A percentile compares a stretch with the other conserved stretches of the same genome.
Conservation (phyloP, 2,797 vertebrate species). For the Tinamus major region DNA sequence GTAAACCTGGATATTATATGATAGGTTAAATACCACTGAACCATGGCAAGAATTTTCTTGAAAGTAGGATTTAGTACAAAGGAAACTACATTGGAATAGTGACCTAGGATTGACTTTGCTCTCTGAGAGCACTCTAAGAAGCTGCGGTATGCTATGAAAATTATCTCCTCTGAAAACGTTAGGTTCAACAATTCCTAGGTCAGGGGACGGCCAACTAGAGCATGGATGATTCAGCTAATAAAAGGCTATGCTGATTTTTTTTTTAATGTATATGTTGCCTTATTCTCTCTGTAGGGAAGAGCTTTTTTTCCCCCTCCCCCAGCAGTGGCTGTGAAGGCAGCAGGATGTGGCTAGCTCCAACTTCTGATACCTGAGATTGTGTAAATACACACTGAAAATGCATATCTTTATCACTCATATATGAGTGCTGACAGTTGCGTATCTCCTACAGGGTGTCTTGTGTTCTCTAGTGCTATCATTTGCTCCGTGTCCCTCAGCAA, state of each 20-base stretch:
- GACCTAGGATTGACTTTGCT: constrained; percentile 83
- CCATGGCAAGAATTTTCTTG: constrained; percentile 86
- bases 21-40: constrained; percentile 88
- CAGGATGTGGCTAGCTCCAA: neutral
- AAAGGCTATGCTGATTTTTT: constrained; percentile 48
- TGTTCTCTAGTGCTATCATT: constrained; percentile 41
- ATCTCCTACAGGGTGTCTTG: constrained; percentile 40
- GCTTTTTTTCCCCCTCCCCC: neutral
- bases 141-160: constrained; percentile 70
- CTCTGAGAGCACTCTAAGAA: constrained; percentile 75
- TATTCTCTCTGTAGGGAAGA: neutral
- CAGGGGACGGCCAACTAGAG: constrained; percentile 35
- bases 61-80: constrained; percentile 86
- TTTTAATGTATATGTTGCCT: constrained; percentile 14
- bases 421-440: constrained; percentile 39
- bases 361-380: constrained; percentile 49
- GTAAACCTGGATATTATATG: constrained; percentile 88
- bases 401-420: constrained; percentile 21
- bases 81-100: constrained; percentile 81
- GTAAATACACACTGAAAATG: constrained; percentile 45
- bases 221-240: constrained; percentile 65
- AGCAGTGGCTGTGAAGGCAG: constrained; percentile 33
- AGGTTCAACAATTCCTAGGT: constrained; percentile 67
- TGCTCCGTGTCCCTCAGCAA: neutral
- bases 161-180: constrained; percentile 69